Base-by-base conservation (phyloP, 2,797 vertebrate species). In the Neosalanx taihuensis region DNA sequence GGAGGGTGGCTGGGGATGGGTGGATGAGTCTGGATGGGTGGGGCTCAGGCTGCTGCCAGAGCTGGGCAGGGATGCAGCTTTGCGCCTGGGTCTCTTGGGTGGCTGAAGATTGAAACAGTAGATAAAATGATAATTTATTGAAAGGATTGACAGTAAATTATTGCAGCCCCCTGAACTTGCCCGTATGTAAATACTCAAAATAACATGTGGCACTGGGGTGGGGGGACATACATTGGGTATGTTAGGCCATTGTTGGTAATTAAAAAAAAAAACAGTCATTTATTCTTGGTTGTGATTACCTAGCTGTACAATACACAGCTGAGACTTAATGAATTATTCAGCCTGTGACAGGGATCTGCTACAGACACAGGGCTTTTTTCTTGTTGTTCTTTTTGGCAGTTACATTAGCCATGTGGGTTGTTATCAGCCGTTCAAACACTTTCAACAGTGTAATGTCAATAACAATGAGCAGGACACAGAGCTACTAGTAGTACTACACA, bases 11-110 rank as follows among this genome's bases (percentile, higher is more conserved):
- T 63, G 70, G 67, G 67, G 75, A 68, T 73, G 72, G 61, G 5
- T 73, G 70, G 81, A 79, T 70, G 56, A 4, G 70, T 76, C 75
- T 69, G 63, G 64, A 67, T 70, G 6, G 15, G 56, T 15, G 5
- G 30, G 20, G 13, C 62, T 31, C 12, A 74, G 29, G 61, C 66
- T 35, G 70, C 73, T 20, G 63, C 64, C 81, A 70, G 81, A 72
- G 62, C 66, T 72, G 70, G 29, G 57, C 58, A 61, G 84, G 63
- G 56, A 56, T 76, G 85, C 75, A 82, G 84, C 76, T 67, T 80
- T 82, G 64, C 15, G 84, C 73, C 81, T 83, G 23, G 79, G 72
- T 83, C 81, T 91, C 82, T 91, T 92, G 71, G 82, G 86, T 82
- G 80, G 83, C 92, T 93, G 79, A 49, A 79, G 77, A 83, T 84